Conservation (phyloP, 2,113 vertebrate species). For the Cairina moschata region DNA sequence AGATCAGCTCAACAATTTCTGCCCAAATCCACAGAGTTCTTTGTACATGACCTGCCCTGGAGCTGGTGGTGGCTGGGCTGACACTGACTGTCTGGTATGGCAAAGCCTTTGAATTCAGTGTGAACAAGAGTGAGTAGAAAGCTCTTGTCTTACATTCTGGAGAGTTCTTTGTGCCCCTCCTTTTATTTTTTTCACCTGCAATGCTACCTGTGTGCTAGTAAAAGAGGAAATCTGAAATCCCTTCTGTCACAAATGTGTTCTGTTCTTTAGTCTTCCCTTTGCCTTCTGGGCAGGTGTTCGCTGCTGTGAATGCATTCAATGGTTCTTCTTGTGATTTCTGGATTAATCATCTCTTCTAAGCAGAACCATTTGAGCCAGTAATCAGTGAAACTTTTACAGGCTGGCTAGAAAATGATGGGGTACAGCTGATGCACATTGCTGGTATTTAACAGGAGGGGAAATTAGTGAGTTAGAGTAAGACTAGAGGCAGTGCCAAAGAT, state of each 20-base stretch:
- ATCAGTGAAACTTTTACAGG: not conserved
- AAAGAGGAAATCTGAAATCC: not conserved
- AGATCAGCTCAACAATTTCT: not conserved
- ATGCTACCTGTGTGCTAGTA: not conserved
- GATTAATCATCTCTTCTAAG: not conserved
- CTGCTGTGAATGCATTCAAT: not conserved
- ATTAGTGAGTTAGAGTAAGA: not conserved
- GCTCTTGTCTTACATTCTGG: not conserved
- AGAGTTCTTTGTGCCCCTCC: not conserved
- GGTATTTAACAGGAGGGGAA: not conserved
- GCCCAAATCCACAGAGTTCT: not conserved
- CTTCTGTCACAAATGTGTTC: accelerated
- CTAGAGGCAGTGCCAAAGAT: not conserved
- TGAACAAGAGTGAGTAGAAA: not conserved
- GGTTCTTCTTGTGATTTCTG: not conserved
- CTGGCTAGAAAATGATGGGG: not conserved
- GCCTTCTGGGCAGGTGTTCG: not conserved
- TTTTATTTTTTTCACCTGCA: not conserved
- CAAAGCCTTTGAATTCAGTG: not conserved
- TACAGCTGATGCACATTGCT: not conserved
- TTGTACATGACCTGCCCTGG: accelerated
- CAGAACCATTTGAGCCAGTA: not conserved
- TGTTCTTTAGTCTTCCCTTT: not conserved
- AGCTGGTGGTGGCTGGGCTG: not conserved
- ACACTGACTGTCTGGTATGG: not conserved